Conservation (phyloP, 2,888 invertebrate species). For the Apamea epomidion region DNA sequence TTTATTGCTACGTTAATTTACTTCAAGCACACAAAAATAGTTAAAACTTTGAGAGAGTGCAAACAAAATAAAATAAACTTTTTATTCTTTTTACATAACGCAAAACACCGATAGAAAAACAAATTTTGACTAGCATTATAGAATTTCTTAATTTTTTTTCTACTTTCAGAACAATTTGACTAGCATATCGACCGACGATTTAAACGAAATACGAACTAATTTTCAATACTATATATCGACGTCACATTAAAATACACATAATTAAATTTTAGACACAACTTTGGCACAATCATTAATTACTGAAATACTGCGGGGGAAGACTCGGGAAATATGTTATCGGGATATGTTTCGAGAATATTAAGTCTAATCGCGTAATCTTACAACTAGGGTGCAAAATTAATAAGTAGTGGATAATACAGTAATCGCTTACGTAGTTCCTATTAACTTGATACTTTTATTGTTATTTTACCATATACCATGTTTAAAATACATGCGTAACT, state of each 20-base stretch:
- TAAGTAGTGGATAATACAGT: conserved; percentile 80
- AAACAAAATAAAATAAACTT: conserved; percentile 76
- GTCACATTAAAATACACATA: conserved; percentile 72
- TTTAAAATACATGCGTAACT: conserved; percentile 52
- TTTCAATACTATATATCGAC: conserved; percentile 72
- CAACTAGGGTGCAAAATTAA: conserved; percentile 87
- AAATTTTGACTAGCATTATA: conserved; percentile 88
- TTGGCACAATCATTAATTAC: conserved; percentile 87
- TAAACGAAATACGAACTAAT: conserved; percentile 75
- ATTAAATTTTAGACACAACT: conserved; percentile 80
- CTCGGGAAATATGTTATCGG: conserved; percentile 82
- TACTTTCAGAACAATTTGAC: conserved; percentile 87
- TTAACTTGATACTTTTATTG: conserved; percentile 68
- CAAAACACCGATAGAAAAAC: conserved; percentile 78
- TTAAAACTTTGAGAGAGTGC: conserved; percentile 76
- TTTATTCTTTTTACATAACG: conserved; percentile 70
- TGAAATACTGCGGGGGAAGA: conserved; percentile 89
- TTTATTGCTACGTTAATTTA: conserved; percentile 86
- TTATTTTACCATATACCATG: conserved; percentile 59
- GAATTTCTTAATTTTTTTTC: conserved; percentile 79
- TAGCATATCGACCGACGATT: conserved; percentile 82
- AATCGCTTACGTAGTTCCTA: conserved; percentile 72
- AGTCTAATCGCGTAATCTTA: conserved; percentile 83
- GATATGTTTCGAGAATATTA: conserved; percentile 86
- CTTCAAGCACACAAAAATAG: conserved; percentile 83